These are phyloP conservation scores for Limonius californicus DNA, from an alignment of 1,140 invertebrate species.

Conservation along the genomic window DNA sequence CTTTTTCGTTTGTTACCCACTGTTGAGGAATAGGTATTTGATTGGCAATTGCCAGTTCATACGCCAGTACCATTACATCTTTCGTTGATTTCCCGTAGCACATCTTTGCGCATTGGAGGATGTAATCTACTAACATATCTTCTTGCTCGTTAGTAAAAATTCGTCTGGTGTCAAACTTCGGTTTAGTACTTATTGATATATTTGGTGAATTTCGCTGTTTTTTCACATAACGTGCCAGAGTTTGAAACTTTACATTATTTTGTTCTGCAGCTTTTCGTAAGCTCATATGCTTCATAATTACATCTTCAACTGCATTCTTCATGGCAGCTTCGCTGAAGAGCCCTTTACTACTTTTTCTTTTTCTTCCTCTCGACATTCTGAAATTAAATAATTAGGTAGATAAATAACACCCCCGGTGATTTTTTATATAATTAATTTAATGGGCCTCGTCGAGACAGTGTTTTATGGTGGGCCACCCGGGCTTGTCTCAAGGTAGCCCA, in stretches of 20 bases:
- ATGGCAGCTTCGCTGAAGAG: background rate
- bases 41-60: conserved; percentile 17
- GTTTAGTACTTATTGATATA: background rate
- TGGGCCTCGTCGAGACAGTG: background rate
- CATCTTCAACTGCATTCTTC: background rate
- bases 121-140: background rate
- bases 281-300: background rate
- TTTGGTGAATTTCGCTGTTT: background rate
- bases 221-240: background rate
- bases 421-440: background rate
- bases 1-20: conserved; percentile 10
- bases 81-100: conserved; percentile 35
- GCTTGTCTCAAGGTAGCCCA: background rate
- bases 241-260: background rate
- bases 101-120: background rate
- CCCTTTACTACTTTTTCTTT: background rate
- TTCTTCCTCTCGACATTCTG: conserved; percentile 1
- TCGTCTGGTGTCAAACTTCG: background rate
- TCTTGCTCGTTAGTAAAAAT: conserved; percentile 1
- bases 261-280: background rate
- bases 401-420: no score
- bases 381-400: background rate
- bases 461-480: background rate
- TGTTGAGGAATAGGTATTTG: conserved; percentile 12
- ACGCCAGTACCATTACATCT: conserved; percentile 27